A percentile compares a stretch with the other conserved stretches of the same genome.
These are phyloP conservation scores for Drosophila recens DNA, from an alignment of 2,888 invertebrate genomes.

Conservation along the genomic window DNA sequence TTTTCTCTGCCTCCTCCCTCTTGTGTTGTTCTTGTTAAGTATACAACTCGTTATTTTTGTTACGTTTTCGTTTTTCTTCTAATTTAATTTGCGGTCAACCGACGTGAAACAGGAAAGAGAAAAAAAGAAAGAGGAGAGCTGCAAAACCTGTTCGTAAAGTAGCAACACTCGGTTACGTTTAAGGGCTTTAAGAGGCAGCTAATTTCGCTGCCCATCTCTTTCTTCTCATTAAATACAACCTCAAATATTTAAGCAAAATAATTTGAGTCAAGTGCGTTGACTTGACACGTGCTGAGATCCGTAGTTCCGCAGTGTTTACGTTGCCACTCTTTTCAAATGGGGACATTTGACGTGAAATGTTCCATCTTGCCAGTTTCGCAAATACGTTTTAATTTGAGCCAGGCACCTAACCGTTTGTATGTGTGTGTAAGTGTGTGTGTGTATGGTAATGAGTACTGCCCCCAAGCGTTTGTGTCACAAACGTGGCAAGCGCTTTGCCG, in stretches of 20 bases:
- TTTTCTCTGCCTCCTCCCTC: conserved; percentile 2
- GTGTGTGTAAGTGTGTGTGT: background rate
- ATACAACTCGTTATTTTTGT: conserved; percentile 68
- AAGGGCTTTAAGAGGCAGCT: conserved; percentile 28
- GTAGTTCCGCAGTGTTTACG: conserved; percentile 19
- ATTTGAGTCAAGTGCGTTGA: conserved; percentile 21
- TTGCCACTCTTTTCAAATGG: conserved; percentile 41
- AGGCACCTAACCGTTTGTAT: conserved; percentile 17
- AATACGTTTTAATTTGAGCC: conserved; percentile 58
- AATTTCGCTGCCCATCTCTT: conserved; percentile 20
- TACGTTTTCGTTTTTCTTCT: conserved; percentile 70
- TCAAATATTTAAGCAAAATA: conserved; percentile 22
- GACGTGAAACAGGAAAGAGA: conserved; percentile 62
- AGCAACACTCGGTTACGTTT: conserved; percentile 47
- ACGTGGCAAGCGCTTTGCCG: conserved; percentile 62
- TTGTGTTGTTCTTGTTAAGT: conserved; percentile 39
- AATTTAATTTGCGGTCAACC: conserved; percentile 80
- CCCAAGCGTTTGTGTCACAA: conserved; percentile 33
- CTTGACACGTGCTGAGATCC: conserved; percentile 21
- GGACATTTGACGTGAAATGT: conserved; percentile 28
- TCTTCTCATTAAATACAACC: background rate
- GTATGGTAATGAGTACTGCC: conserved; percentile 46
- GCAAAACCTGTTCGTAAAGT: conserved; percentile 47
- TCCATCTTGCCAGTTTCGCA: conserved; percentile 35
- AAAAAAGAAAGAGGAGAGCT: conserved; percentile 1